Percentiles rank a stretch among this genome's conserved stretches.
These are phyloP conservation scores for Drosophila algonquin DNA, from an alignment of 2,888 invertebrate species.

Conservation along the genomic window DNA sequence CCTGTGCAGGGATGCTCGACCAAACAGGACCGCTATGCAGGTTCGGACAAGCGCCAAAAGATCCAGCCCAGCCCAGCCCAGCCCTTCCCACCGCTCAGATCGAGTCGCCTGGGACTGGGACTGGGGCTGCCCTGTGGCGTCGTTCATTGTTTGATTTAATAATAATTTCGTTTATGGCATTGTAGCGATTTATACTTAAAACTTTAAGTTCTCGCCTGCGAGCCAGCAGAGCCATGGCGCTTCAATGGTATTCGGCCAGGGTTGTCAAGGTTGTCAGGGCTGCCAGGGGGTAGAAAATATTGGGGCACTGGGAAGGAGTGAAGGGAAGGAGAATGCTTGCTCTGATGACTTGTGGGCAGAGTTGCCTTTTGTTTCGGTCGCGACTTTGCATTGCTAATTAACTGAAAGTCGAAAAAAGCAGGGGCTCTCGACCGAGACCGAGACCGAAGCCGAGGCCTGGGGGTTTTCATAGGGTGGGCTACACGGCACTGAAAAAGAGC, in stretches of 20 bases:
- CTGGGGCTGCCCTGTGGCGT: slow-evolving; percentile 3
- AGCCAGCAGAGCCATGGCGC: not conserved
- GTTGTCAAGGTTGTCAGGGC: too few relatives aligned
- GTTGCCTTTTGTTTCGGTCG: slow-evolving; percentile 20
- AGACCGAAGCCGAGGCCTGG: too few relatives aligned
- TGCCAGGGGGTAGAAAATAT: not conserved
- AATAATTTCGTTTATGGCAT: slow-evolving; percentile 45
- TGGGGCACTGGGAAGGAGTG: not conserved
- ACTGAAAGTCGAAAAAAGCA: slow-evolving; percentile 9
- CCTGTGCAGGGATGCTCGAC: too few relatives aligned
- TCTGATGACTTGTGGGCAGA: slow-evolving; percentile 1
- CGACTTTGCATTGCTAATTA: slow-evolving; percentile 32
- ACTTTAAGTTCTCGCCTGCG: slow-evolving; percentile 23
- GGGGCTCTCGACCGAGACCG: not conserved
- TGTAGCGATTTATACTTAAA: slow-evolving; percentile 38
- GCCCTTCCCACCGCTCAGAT: not conserved
- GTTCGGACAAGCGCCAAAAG: too few relatives aligned
- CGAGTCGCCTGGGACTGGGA: too few relatives aligned
- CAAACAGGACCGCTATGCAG: too few relatives aligned
- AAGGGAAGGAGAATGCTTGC: not conserved
- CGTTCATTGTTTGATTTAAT: slow-evolving; percentile 38
- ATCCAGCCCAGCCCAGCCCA: too few relatives aligned
- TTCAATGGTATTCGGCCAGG: slow-evolving; percentile 25
- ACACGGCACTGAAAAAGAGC: not conserved
- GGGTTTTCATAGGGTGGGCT: too few relatives aligned